Conservation (phyloP, 2,888 invertebrate species). For the Athrips mouffetella region DNA sequence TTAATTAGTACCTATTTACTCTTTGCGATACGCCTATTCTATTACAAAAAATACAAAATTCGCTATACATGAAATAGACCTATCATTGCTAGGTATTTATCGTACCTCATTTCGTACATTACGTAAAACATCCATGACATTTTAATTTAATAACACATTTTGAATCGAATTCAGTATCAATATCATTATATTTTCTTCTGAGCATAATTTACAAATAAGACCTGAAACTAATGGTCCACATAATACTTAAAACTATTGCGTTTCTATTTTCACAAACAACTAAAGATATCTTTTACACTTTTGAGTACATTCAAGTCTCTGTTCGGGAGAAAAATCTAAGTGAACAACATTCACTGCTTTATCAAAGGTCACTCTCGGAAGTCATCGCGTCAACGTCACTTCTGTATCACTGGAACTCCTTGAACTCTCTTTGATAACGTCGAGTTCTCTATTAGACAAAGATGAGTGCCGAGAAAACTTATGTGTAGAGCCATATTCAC, state of each 20-base stretch:
- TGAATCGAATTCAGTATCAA: not conserved
- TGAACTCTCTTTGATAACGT: constrained; percentile 74
- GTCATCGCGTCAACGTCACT: constrained; percentile 75
- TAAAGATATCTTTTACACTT: constrained; percentile 48
- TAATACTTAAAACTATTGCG: constrained; percentile 18
- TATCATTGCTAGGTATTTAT: constrained; percentile 1
- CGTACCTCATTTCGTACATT: no score
- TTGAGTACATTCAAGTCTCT: constrained; percentile 43
- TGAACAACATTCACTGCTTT: constrained; percentile 64
- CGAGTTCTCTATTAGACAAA: constrained; percentile 70
- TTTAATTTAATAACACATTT: not conserved
- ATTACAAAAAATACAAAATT: constrained; percentile 52
- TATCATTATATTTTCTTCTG: not conserved
- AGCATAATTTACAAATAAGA: constrained; percentile 43
- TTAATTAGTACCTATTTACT: no score
- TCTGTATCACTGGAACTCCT: constrained; percentile 75
- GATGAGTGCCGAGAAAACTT: constrained; percentile 73
- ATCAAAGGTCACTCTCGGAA: constrained; percentile 70
- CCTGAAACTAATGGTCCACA: constrained; percentile 56
- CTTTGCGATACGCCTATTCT: constrained; percentile 34
- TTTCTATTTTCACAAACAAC: constrained; percentile 33
- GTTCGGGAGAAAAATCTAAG: constrained; percentile 53
- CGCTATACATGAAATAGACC: constrained; percentile 24
- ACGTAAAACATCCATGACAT: no score
- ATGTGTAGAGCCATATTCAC: constrained; percentile 58